Conservation (phyloP, 2,113 vertebrate species). For the Malaclemys terrapin region DNA sequence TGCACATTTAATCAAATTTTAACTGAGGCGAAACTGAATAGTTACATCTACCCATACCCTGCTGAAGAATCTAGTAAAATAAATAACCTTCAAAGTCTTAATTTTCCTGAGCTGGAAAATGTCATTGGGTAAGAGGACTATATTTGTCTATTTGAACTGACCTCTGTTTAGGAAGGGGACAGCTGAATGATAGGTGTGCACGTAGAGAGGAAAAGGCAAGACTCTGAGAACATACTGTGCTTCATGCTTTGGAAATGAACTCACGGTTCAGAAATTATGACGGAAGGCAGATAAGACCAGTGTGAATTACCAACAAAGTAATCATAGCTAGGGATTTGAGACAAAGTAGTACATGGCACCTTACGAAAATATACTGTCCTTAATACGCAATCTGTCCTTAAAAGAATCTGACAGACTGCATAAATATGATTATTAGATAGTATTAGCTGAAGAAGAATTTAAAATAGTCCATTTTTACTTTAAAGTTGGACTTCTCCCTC, state of each 20-base stretch:
- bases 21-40: not conserved
- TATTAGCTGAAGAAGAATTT: not conserved
- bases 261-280: not conserved
- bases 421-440: not conserved
- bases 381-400: not conserved
- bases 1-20: not conserved
- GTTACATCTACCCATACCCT: not conserved
- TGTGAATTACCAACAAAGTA: not conserved
- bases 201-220: not conserved
- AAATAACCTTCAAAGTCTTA: too few relatives aligned
- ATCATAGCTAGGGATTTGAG: not conserved
- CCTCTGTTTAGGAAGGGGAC: not conserved
- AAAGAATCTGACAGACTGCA: not conserved
- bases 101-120: not conserved
- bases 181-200: not conserved
- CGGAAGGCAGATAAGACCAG: rapidly evolving
- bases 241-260: not conserved
- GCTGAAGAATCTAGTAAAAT: not conserved
- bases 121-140: not conserved
- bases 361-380: not conserved
- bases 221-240: not conserved
- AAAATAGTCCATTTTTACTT: not conserved
- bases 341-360: not conserved
- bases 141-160: not conserved
- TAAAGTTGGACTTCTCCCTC: not conserved